These are phyloP conservation scores for Hydrozoanthus gracilis DNA, from an alignment of 92 coral and sea anemone genomes.

Conservation along the genomic window DNA sequence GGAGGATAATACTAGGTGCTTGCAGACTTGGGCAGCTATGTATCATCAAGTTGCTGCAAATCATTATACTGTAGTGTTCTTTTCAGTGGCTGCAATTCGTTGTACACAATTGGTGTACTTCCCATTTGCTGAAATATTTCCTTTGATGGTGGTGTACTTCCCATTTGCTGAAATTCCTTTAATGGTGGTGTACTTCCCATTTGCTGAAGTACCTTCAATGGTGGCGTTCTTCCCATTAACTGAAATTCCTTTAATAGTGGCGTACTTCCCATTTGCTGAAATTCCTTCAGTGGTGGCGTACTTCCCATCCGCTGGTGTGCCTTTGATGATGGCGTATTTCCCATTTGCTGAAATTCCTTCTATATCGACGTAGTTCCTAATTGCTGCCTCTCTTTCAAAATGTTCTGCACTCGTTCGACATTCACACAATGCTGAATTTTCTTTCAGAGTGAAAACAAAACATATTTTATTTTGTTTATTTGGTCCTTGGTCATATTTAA, in stretches of 20 bases:
- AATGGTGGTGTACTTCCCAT: too few species aligned
- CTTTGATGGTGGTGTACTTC: too few species aligned
- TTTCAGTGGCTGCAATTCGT: background rate
- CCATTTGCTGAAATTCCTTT: too few species aligned
- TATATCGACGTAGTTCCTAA: background rate
- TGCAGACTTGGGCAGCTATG: background rate
- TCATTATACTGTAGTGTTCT: background rate
- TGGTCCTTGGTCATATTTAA: background rate
- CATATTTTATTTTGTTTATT: background rate
- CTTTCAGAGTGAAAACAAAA: background rate
- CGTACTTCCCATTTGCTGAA: too few species aligned
- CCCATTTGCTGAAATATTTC: background rate
- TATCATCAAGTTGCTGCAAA: background rate
- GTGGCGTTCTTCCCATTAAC: background rate
- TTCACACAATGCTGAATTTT: background rate
- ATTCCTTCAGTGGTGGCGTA: background rate
- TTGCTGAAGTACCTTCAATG: background rate
- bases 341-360: background rate
- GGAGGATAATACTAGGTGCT: background rate
- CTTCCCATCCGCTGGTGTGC: too few species aligned
- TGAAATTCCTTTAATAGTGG: too few species aligned
- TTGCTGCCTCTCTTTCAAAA: background rate
- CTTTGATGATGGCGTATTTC: background rate
- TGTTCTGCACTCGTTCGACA: background rate
- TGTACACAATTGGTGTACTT: background rate